phyloP scores from a whole-genome alignment of 2,888 invertebrate genomes.

The Stenodera caucasica region DNA sequence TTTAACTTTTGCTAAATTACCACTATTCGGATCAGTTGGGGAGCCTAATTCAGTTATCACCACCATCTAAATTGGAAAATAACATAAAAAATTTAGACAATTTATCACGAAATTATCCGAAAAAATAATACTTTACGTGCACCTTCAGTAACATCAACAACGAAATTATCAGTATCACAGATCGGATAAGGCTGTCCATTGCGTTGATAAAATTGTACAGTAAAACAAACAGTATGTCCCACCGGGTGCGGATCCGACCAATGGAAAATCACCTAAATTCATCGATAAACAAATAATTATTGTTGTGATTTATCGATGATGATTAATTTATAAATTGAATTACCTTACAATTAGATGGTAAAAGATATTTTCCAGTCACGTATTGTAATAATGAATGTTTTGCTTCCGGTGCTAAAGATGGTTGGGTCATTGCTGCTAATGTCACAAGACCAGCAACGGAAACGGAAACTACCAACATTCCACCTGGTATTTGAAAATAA shows the following conservation, averaged over 20 bases:
- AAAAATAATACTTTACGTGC: constrained; percentile 67
- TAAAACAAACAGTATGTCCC: constrained; percentile 90
- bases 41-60: constrained; percentile 88
- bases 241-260: constrained; percentile 90
- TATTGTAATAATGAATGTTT: constrained; percentile 87
- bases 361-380: constrained; percentile 88
- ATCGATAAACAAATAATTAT: constrained; percentile 48
- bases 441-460: constrained; percentile 88
- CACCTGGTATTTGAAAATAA: constrained; percentile 61
- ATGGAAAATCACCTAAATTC: constrained; percentile 74
- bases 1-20: constrained; percentile 85
- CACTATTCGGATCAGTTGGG: constrained; percentile 79
- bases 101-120: neutral
- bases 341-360: constrained; percentile 80
- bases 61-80: constrained; percentile 65
- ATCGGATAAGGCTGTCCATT: constrained; percentile 94
- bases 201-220: constrained; percentile 86
- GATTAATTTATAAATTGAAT: neutral
- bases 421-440: constrained; percentile 88
- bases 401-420: constrained; percentile 85
- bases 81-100: neutral
- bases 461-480: constrained; percentile 88
- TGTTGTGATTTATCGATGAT: neutral
- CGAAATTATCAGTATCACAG: constrained; percentile 88
- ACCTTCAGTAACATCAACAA: constrained; percentile 85